phyloP scores from a whole-genome alignment of 2,888 invertebrate species.

The Molanna angustata region DNA sequence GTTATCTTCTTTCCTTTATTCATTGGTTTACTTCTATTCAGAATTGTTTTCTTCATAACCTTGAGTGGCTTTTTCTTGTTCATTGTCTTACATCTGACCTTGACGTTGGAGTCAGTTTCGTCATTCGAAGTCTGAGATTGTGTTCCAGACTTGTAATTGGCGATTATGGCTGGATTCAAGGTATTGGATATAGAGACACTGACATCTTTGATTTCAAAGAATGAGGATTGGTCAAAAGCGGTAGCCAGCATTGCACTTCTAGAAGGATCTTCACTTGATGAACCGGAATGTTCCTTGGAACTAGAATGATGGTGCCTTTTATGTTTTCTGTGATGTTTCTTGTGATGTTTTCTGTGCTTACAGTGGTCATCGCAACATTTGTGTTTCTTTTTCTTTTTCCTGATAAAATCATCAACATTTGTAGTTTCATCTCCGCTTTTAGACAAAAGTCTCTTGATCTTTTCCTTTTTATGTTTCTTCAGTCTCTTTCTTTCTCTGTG shows the following conservation, averaged over 20 bases:
- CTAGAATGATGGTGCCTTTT: conserved; percentile 67
- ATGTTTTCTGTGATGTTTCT: conserved; percentile 76
- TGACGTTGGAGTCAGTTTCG: conserved; percentile 46
- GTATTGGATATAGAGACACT: conserved; percentile 37
- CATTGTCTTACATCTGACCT: conserved; percentile 27
- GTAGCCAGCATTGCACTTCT: conserved; percentile 23
- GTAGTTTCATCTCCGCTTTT: conserved; percentile 45
- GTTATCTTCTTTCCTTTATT: conserved; percentile 35
- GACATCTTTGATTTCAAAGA: conserved; percentile 24
- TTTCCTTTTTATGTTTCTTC: conserved; percentile 68
- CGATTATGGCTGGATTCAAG: conserved; percentile 29
- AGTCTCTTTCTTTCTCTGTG: conserved; percentile 63
- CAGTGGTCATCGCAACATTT: conserved; percentile 68
- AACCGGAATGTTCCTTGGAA: conserved; percentile 50
- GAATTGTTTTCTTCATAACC: conserved; percentile 47
- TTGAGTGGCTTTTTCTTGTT: conserved; percentile 12
- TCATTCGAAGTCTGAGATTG: conserved; percentile 39
- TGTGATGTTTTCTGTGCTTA: conserved; percentile 71
- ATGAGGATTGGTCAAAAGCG: conserved; percentile 23
- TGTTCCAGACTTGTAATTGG: neutral
- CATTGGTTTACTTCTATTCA: conserved; percentile 45
- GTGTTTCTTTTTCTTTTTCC: conserved; percentile 67
- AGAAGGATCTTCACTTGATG: conserved; percentile 50
- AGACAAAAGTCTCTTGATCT: conserved; percentile 43
- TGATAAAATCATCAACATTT: conserved; percentile 48